Evolutionary conservation across 2,888 invertebrate species (phyloP).

Genomic region (Ennomos quercinarius): DNA sequence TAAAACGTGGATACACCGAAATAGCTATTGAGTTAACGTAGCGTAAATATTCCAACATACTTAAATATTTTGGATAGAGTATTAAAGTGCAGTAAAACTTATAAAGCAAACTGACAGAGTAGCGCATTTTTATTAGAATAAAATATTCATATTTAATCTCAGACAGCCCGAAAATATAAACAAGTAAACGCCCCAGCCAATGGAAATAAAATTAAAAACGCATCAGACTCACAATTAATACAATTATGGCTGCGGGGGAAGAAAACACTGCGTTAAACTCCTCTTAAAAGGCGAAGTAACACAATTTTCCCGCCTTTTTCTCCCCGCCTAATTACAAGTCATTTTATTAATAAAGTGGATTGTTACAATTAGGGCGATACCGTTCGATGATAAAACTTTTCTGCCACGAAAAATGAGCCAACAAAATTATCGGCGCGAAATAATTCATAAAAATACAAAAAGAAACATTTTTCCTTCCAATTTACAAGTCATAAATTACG

Average conservation of each 20-base stretch:
- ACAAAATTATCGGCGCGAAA: conserved; percentile 36
- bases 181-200: conserved; percentile 37
- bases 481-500: conserved; percentile 77
- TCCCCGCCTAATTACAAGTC: conserved; percentile 80
- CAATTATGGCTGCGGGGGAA: conserved; percentile 74
- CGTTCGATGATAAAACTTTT: conserved; percentile 37
- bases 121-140: conserved; percentile 4
- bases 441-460: conserved; percentile 37
- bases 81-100: neutral
- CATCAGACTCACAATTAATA: conserved; percentile 76
- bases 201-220: conserved; percentile 44
- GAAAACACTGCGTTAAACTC: conserved; percentile 74
- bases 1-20: too few species aligned
- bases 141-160: conserved; percentile 20
- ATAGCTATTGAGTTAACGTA: too few species aligned
- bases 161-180: conserved; percentile 22
- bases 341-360: conserved; percentile 80
- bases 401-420: conserved; percentile 26
- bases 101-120: neutral
- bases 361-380: conserved; percentile 72
- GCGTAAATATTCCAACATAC: too few species aligned
- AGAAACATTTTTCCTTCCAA: conserved; percentile 54
- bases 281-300: conserved; percentile 74
- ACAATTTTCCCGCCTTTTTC: conserved; percentile 80
- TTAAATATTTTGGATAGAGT: too few species aligned